These are phyloP conservation scores for Serranus cabrilla DNA, from an alignment of 2,797 vertebrate species.

Conservation along the genomic window DNA sequence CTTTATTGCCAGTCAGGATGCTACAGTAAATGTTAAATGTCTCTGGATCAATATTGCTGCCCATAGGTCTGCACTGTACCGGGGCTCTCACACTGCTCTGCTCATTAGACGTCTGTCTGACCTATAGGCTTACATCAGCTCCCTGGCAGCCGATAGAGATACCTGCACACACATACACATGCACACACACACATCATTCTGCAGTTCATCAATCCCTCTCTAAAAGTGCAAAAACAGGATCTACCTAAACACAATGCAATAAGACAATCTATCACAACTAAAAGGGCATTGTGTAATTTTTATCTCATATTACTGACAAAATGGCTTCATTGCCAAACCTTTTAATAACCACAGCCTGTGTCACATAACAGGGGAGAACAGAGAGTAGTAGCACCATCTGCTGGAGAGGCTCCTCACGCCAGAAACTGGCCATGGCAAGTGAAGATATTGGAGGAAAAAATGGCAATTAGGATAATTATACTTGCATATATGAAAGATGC, in stretches of 20 bases:
- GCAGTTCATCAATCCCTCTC: constrained; percentile 5
- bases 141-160: constrained; percentile 32
- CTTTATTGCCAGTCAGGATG: constrained; percentile 43
- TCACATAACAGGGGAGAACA: constrained; percentile 1
- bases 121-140: constrained; percentile 65
- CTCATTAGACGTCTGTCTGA: constrained; percentile 75
- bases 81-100: constrained; percentile 47
- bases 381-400: constrained; percentile 77
- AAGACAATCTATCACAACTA: constrained; percentile 17
- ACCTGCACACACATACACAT: constrained; percentile 27
- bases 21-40: constrained; percentile 77
- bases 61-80: constrained; percentile 38
- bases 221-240: constrained; percentile 10
- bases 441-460: neutral
- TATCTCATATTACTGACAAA: constrained; percentile 32
- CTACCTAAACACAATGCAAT: constrained; percentile 25
- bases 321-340: constrained; percentile 48
- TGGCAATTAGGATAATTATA: neutral
- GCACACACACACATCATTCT: neutral
- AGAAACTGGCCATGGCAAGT: neutral
- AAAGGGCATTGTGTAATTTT: constrained; percentile 19
- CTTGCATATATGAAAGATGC: neutral
- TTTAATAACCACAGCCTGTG: constrained; percentile 35
- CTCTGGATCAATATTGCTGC: constrained; percentile 72
- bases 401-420: constrained; percentile 54